Evolutionary conservation across 2,113 vertebrate genomes (phyloP).

Genomic region (Charadrius vociferus): DNA sequence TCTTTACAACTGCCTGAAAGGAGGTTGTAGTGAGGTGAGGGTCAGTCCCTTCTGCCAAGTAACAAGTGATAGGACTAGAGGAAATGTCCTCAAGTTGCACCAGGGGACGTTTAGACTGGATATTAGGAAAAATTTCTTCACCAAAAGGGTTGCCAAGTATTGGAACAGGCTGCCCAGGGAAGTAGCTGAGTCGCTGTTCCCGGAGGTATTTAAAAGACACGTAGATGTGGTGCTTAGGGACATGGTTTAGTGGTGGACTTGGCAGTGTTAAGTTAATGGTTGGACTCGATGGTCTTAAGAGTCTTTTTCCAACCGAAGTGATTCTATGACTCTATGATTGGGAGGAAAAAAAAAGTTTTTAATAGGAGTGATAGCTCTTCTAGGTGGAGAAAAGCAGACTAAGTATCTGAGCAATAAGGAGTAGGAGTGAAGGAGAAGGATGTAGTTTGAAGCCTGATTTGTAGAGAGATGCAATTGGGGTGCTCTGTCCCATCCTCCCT

Average conservation of each 20-base stretch:
- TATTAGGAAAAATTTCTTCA: neutral
- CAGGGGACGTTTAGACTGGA: neutral
- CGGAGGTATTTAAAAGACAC: neutral
- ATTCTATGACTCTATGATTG: neutral
- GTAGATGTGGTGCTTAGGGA: too few species aligned
- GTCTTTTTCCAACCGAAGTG: neutral
- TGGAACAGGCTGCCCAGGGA: neutral
- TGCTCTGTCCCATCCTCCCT: neutral
- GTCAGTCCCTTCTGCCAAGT: neutral
- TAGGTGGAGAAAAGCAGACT: neutral
- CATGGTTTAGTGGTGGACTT: neutral
- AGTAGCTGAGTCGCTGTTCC: accelerated
- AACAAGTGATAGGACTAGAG: neutral
- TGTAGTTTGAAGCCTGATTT: neutral
- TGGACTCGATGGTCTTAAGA: neutral
- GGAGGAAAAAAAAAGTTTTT: neutral
- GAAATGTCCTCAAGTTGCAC: neutral
- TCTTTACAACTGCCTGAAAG: neutral
- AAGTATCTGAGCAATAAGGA: neutral
- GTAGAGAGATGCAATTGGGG: too few species aligned
- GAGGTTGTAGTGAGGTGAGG: neutral
- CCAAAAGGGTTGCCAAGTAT: accelerated
- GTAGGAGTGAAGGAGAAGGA: neutral
- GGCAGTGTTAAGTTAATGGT: accelerated
- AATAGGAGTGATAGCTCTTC: neutral